Conservation (phyloP, 2,113 vertebrate genomes). For the Spilogale gracilis region DNA sequence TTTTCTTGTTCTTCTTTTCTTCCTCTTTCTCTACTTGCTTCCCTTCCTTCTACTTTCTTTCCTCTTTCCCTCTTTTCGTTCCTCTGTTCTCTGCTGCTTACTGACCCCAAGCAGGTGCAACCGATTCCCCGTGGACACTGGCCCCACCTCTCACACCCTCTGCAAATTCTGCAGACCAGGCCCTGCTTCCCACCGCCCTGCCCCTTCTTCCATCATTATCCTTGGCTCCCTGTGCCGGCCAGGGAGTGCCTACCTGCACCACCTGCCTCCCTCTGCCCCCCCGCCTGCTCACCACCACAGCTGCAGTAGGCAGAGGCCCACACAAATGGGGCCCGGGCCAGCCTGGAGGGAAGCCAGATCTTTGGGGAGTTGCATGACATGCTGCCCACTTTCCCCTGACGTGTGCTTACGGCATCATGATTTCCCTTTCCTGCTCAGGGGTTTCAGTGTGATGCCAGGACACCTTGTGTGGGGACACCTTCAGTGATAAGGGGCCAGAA, state of each 20-base stretch:
- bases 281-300: background rate
- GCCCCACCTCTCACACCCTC: background rate
- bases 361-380: background rate
- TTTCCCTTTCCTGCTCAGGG: background rate
- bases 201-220: background rate
- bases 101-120: background rate
- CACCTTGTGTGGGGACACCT: background rate
- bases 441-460: background rate
- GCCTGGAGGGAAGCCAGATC: background rate
- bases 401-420: background rate
- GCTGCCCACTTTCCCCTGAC: background rate
- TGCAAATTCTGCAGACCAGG: background rate
- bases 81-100: background rate
- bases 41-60: background rate
- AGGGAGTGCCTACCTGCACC: background rate
- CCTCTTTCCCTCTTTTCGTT: background rate
- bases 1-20: background rate
- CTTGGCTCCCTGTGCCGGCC: background rate
- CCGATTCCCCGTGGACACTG: background rate
- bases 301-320: background rate
- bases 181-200: background rate
- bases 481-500: background rate
- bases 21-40: background rate
- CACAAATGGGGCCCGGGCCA: background rate
- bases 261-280: rapidly evolving